phyloP scores from a whole-genome alignment of 2,113 vertebrate genomes.

The Bagarius yarrelli region DNA sequence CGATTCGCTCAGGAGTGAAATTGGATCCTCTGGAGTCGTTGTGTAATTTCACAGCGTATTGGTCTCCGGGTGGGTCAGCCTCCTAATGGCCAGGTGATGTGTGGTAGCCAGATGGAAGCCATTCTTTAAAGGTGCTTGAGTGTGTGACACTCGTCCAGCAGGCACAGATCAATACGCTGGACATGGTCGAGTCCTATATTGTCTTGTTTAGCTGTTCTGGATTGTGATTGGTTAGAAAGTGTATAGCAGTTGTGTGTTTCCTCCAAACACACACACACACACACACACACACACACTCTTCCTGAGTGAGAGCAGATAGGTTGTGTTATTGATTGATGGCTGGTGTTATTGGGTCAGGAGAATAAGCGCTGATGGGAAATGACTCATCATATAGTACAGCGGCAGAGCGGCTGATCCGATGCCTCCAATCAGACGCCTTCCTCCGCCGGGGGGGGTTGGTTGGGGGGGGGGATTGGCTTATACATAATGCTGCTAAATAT shows the following conservation, averaged over 20 bases:
- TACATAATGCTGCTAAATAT: no score
- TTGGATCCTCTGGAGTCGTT: neutral
- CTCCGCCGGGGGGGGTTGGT: no score
- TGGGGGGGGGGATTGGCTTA: no score
- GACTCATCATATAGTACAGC: neutral
- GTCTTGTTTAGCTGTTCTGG: neutral
- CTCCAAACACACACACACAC: no score
- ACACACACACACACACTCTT: no score
- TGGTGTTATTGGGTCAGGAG: neutral
- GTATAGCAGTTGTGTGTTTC: no score
- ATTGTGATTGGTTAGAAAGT: neutral
- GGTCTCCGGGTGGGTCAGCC: neutral
- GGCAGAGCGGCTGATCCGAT: neutral
- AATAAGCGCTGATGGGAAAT: neutral
- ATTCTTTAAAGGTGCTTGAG: neutral
- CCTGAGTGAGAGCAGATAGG: no score
- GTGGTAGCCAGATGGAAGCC: no score
- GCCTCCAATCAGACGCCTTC: neutral
- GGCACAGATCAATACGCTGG: neutral
- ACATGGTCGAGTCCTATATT: neutral
- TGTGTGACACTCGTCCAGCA: neutral
- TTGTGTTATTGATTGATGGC: neutral
- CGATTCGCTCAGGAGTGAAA: conserved; percentile 3
- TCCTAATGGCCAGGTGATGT: neutral
- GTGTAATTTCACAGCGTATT: neutral